Conservation (phyloP, 2,888 invertebrate genomes). For the Erebia palarica region DNA sequence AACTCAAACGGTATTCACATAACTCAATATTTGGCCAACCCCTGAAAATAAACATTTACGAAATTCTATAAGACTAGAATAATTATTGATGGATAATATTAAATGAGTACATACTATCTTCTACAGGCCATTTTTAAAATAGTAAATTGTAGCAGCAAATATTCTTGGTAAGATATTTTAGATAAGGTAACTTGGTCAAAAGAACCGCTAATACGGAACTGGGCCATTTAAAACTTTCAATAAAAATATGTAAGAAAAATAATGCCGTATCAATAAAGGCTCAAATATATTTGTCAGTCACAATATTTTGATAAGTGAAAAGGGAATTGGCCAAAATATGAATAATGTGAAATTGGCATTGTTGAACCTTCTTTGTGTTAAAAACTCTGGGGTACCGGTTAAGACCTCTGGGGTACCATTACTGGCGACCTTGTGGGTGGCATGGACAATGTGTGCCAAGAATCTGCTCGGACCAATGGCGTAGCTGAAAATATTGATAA, state of each 20-base stretch:
- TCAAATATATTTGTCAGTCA: too few relatives aligned
- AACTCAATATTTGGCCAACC: constrained; percentile 29
- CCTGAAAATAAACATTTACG: not conserved
- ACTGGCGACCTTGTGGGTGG: constrained; percentile 76
- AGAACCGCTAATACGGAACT: too few relatives aligned
- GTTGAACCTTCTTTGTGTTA: constrained; percentile 44
- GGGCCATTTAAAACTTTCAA: too few relatives aligned
- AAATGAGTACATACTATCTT: too few relatives aligned
- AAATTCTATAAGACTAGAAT: not conserved
- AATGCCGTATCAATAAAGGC: too few relatives aligned
- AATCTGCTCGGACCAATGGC: constrained; percentile 82
- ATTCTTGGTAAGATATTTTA: too few relatives aligned
- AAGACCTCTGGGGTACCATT: constrained; percentile 59
- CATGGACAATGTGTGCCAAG: constrained; percentile 80
- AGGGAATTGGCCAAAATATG: not conserved
- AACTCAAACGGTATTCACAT: constrained; percentile 46
- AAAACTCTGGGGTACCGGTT: constrained; percentile 54
- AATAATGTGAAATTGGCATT: constrained; percentile 34
- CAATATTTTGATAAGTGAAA: not conserved
- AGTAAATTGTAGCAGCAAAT: too few relatives aligned
- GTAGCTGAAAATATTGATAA: constrained; percentile 60
- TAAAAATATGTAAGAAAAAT: too few relatives aligned
- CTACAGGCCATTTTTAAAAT: too few relatives aligned
- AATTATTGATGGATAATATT: too few relatives aligned
- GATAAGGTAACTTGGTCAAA: too few relatives aligned